A percentile compares a stretch with the other conserved stretches of the same genome.
Evolutionary conservation across 2,797 vertebrate genomes (phyloP).

Genomic region (Heliangelus exortis): DNA sequence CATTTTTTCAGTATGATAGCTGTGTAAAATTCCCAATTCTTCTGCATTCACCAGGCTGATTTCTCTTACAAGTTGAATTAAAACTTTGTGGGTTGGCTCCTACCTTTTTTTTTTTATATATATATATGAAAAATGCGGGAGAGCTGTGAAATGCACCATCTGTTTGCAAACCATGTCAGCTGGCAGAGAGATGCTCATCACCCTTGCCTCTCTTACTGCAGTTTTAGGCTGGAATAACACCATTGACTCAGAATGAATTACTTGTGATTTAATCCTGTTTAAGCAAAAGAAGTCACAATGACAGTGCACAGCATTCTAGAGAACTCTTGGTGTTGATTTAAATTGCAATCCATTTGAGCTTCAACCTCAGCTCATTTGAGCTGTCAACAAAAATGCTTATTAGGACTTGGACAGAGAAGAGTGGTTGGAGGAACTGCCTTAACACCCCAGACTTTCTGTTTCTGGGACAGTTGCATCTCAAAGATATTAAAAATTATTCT

Average conservation of each 20-base stretch:
- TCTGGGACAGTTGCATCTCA: background rate
- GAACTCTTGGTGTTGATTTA: background rate
- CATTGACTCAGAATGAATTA: slow-evolving; percentile 1
- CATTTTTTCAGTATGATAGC: background rate
- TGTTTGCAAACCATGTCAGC: slow-evolving; percentile 51
- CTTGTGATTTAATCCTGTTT: background rate
- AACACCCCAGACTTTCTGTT: background rate
- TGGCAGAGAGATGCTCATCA: slow-evolving; percentile 45
- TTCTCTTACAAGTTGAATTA: slow-evolving; percentile 44
- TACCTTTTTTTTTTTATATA: slow-evolving; percentile 40
- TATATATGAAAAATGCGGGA: slow-evolving; percentile 38
- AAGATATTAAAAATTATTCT: background rate
- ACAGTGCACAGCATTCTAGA: background rate
- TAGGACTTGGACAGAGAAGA: background rate
- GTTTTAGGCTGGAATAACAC: slow-evolving; percentile 46
- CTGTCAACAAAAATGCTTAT: background rate
- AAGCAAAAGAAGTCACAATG: background rate
- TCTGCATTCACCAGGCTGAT: slow-evolving; percentile 6
- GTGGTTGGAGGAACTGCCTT: background rate
- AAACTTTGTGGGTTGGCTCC: slow-evolving; percentile 54
- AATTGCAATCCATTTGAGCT: background rate
- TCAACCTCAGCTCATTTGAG: background rate
- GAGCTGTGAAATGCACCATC: slow-evolving; percentile 61
- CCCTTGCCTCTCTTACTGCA: slow-evolving; percentile 48
- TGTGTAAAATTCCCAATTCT: background rate